A percentile compares a stretch with the other conserved stretches of the same genome.
These are phyloP conservation scores for Pachyseris speciosa DNA, from an alignment of 64 coral and sea anemone species.

Conservation along the genomic window DNA sequence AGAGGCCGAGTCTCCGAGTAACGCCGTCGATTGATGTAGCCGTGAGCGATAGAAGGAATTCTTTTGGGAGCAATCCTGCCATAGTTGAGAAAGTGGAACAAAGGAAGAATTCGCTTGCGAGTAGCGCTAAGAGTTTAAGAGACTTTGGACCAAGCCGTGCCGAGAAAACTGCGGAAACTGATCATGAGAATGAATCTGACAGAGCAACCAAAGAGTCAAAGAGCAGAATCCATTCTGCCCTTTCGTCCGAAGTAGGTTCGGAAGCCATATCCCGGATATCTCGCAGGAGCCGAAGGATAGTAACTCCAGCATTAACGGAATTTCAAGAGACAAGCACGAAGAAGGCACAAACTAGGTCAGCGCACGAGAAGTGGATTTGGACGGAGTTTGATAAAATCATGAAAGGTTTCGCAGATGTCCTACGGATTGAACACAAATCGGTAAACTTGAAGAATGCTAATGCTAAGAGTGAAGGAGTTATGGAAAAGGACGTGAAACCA, in stretches of 20 bases:
- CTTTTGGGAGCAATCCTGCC: background rate
- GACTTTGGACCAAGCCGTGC: background rate
- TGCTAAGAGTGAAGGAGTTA: background rate
- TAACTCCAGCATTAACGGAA: background rate
- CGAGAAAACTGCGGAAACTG: background rate
- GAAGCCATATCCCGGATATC: background rate
- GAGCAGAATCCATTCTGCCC: background rate
- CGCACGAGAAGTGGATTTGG: slow-evolving; percentile 35
- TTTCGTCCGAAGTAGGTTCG: background rate
- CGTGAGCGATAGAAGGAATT: background rate
- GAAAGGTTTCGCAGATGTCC: slow-evolving; percentile 35
- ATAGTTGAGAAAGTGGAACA: background rate
- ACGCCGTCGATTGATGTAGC: background rate
- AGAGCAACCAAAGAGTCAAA: background rate
- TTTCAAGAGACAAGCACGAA: background rate
- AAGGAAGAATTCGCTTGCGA: background rate
- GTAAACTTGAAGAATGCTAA: background rate
- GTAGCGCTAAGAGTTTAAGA: background rate
- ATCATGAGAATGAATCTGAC: background rate
- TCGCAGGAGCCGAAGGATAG: background rate
- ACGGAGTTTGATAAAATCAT: slow-evolving; percentile 54
- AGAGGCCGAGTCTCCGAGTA: background rate
- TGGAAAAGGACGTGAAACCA: background rate
- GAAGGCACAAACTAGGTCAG: slow-evolving; percentile 1
- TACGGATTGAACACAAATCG: slow-evolving; percentile 23